Base-by-base conservation (phyloP, 2,888 invertebrate genomes). In the Shargacucullia verbasci region DNA sequence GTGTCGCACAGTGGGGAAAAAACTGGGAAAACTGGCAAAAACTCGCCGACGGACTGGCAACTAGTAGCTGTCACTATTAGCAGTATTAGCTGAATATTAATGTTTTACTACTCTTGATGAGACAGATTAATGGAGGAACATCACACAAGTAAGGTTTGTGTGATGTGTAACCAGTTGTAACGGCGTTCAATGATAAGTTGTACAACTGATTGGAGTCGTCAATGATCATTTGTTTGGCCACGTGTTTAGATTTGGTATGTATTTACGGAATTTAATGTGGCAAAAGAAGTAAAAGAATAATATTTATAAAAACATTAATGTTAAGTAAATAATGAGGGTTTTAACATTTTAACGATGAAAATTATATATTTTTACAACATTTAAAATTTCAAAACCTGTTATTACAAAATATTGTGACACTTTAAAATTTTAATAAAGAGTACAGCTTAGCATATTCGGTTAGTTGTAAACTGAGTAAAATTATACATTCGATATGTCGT, bases 381-480 rank as follows among this genome's bases (percentile, higher is more conserved):
- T 53, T 57, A 31, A 60, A 40, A 11, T 59, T 53, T 53, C 40
- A 55, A 12, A 67, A 65, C 46, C 54, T 63, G 14, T 14, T 39
- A 27, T 47, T 40, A 29, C 43, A 40, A 49, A 69, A 69, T 63
- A 41, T 33, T 35, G 57, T 52, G 8, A 15, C 35, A 44, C 55
- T 53, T 70, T 69, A 73, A 78, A 78, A 41, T 47, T 52, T 70
- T 70, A 75, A 78, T 69, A 74, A 60, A 62, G 59, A 57, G 43
- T 59, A 59, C 50, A 48, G 46, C 45, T 55, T 61, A 62, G 55
- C 52, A 45, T 57, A 55, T 52, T 63, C 52, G 59, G 62, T 71
- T 65, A 70, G 69, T 73, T 73, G 75, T 80, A 76, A 86, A 86
- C 84, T 84, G 81, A 75, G 72, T 72, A 62, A 79, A 78, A 79